Conservation (phyloP, 2,888 invertebrate genomes). For the Scaeva pyrastri region DNA sequence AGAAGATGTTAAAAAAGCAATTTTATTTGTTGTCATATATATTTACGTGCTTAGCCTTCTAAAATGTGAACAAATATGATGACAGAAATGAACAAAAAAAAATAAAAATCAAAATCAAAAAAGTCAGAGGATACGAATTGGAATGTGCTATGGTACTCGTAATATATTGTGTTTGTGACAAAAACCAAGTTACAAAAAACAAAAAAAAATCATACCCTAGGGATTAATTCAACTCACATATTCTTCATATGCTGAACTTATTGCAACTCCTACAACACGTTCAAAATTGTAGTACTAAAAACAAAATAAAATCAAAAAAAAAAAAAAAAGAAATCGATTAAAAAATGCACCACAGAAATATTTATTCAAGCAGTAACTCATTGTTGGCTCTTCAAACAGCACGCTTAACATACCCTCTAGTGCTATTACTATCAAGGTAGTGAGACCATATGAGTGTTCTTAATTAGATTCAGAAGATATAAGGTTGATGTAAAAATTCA, state of each 20-base stretch:
- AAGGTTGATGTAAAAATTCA: too few species aligned
- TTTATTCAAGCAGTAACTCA: conserved; percentile 26
- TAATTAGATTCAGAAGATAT: too few species aligned
- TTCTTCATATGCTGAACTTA: conserved; percentile 25
- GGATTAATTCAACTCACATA: conserved; percentile 49
- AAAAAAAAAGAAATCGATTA: conserved; percentile 5
- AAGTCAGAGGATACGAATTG: background rate
- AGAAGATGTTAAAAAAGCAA: conserved; percentile 24
- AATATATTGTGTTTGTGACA: conserved; percentile 8
- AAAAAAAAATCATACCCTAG: conserved; percentile 8
- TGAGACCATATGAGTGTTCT: background rate
- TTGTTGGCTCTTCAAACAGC: background rate
- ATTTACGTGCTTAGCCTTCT: conserved; percentile 42
- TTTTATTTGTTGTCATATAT: conserved; percentile 31
- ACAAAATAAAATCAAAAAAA: background rate
- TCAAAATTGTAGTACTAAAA: background rate
- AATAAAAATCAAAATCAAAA: background rate
- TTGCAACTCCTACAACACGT: conserved; percentile 11
- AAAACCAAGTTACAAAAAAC: background rate
- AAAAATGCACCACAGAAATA: conserved; percentile 24
- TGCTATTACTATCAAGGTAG: background rate
- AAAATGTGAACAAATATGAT: conserved; percentile 48
- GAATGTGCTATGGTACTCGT: background rate
- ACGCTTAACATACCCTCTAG: background rate
- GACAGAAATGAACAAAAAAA: conserved; percentile 22